A percentile compares a stretch with the other conserved stretches of the same genome.
Evolutionary conservation across 2,113 vertebrate genomes (phyloP).

Genomic region (Pollachius pollachius): DNA sequence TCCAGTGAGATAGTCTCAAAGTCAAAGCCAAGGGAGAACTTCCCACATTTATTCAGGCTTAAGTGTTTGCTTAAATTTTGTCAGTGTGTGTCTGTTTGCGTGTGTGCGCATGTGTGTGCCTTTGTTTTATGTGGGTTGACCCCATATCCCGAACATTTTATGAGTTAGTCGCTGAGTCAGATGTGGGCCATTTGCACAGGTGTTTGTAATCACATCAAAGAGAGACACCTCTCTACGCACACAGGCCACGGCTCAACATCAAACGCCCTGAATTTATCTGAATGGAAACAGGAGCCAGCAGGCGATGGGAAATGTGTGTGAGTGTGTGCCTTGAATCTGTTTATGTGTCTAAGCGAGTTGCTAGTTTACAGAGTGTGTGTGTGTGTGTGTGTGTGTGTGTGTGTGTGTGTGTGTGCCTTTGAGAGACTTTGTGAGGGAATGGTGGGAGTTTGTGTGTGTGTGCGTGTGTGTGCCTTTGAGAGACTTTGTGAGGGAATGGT

Average conservation of each 20-base stretch:
- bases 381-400: too few species aligned
- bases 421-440: too few species aligned
- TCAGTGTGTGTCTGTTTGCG: not conserved
- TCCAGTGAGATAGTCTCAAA: too few species aligned
- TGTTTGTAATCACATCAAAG: slow-evolving; percentile 38
- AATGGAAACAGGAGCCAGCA: slow-evolving; percentile 18
- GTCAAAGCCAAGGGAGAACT: too few species aligned
- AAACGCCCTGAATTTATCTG: slow-evolving; percentile 25
- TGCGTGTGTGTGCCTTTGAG: too few species aligned
- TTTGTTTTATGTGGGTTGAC: not conserved
- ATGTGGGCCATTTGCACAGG: slow-evolving; percentile 9
- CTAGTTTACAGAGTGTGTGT: not conserved
- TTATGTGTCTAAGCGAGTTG: not conserved
- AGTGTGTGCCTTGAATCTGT: not conserved
- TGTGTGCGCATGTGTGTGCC: slow-evolving; percentile 8
- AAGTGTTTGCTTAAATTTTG: too few species aligned
- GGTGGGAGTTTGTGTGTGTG: not conserved
- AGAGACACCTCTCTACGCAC: slow-evolving; percentile 26
- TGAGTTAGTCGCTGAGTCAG: not conserved
- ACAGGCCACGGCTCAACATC: slow-evolving; percentile 13
- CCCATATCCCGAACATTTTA: not conserved
- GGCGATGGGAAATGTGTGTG: slow-evolving; percentile 1
- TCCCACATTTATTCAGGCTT: too few species aligned
- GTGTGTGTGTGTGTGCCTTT: too few species aligned
- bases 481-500: not conserved